phyloP scores from a whole-genome alignment of 2,888 invertebrate genomes.

The Diaphora mendica region DNA sequence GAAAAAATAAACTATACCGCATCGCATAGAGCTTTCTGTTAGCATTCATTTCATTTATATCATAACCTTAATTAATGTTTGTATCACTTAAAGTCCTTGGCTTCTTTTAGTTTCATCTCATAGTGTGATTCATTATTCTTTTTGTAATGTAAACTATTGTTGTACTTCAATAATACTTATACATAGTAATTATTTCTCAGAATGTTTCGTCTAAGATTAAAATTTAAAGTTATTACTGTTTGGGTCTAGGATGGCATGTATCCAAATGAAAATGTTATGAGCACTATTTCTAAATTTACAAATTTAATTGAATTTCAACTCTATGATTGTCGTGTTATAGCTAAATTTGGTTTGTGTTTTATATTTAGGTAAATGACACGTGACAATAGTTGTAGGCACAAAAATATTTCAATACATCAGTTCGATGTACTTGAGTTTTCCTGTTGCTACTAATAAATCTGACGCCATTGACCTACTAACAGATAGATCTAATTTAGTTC shows the following conservation, averaged over 20 bases:
- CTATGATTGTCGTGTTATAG: constrained; percentile 26
- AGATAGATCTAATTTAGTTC: constrained; percentile 26
- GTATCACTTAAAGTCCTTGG: constrained; percentile 67
- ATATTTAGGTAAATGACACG: constrained; percentile 4
- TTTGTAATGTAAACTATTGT: constrained; percentile 38
- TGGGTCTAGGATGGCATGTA: constrained; percentile 51
- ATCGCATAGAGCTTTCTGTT: constrained; percentile 80
- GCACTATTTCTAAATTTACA: constrained; percentile 20
- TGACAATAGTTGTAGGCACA: constrained; percentile 36
- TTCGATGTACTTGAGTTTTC: constrained; percentile 52
- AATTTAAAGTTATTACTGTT: constrained; percentile 44
- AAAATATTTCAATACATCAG: constrained; percentile 38
- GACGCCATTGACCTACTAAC: constrained; percentile 43
- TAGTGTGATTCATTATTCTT: constrained; percentile 66
- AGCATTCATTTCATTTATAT: constrained; percentile 75
- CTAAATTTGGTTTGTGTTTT: constrained; percentile 26
- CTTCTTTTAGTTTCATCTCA: constrained; percentile 59
- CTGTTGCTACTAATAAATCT: constrained; percentile 40
- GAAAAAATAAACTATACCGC: constrained; percentile 80
- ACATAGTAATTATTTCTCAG: constrained; percentile 46
- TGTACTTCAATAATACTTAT: constrained; percentile 18
- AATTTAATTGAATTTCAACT: constrained; percentile 33
- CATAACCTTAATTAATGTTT: constrained; percentile 84
- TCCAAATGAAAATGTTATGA: constrained; percentile 51
- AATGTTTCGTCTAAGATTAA: constrained; percentile 42